phyloP scores from a whole-genome alignment of 1,140 invertebrate genomes.

The Chrysopa pallens region DNA sequence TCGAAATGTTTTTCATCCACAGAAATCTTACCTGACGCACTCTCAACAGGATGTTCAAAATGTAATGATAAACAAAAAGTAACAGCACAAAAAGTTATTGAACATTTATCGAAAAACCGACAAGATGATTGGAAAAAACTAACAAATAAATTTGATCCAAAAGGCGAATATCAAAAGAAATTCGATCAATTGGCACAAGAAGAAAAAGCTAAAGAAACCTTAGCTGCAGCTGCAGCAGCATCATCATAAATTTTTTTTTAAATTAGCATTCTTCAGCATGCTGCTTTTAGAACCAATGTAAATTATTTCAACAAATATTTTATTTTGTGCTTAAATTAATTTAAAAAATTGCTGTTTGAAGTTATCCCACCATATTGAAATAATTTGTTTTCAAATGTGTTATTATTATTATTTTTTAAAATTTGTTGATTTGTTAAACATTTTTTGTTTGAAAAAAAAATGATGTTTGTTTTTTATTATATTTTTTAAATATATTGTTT shows the following conservation, averaged over 20 bases:
- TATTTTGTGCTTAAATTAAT: too few relatives aligned
- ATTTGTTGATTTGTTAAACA: not conserved
- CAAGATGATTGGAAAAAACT: conserved; percentile 22
- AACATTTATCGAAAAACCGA: conserved; percentile 21
- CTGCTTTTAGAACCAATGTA: too few relatives aligned
- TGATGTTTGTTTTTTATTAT: not conserved
- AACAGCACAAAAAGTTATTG: conserved; percentile 23
- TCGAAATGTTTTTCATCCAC: conserved; percentile 7
- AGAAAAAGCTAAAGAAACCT: too few relatives aligned
- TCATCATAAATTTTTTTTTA: too few relatives aligned
- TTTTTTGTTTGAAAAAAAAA: not conserved
- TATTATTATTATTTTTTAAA: not conserved
- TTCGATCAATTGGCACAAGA: conserved; percentile 13
- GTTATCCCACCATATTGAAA: too few relatives aligned
- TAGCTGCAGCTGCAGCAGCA: too few relatives aligned
- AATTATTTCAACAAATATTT: too few relatives aligned
- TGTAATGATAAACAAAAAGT: conserved; percentile 26
- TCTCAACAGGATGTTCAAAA: conserved; percentile 23
- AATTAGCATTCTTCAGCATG: too few relatives aligned
- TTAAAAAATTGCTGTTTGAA: too few relatives aligned
- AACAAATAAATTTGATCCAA: conserved; percentile 26
- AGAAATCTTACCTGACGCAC: conserved; percentile 28
- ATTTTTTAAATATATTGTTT: not conserved
- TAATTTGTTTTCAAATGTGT: not conserved
- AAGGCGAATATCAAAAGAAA: conserved; percentile 21